Evolutionary conservation across 2,888 invertebrate species (phyloP), one percentile per base, ranked within the genome.

Genomic region (Napeogenes inachia): DNA sequence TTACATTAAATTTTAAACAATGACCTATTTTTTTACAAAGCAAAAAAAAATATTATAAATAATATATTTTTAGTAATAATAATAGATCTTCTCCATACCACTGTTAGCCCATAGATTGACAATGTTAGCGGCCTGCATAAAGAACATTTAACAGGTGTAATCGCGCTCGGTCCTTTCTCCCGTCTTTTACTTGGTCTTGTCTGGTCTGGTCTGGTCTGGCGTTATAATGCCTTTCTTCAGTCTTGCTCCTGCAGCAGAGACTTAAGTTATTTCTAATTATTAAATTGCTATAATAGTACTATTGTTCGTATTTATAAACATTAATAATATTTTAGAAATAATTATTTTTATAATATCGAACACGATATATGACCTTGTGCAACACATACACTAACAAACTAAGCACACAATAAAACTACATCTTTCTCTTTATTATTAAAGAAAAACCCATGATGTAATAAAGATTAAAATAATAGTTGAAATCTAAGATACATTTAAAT

Each of bases 91-190:
- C 59, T 66, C 66, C 59, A 66, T 33, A 13, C 21, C 13, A 46
- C 30, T 56, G 45, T 32, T 66, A 59, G 50, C 58, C 68, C 12
- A 54, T 8, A 65, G 71, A 85, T 83, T 85, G 87, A 87, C 87
- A 85, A 87, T 84, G 82, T 81, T 74, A 71, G 83, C 85, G 86
- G 87, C 80, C 75, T 77, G 70, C 74, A 79, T 79, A 87, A 87
- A 87, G 87, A 81, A 78, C 83, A 81, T 82, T 71, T 82, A 85
- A 89, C 88, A 89, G 87, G 88, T 87, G 88, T 87, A 84, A 80
- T 84, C 78, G 79, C 82, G 77, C 84, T 69, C 82, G 77, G 84
- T 69, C 68, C 68, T 70, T 71, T 72, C 68, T 70, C 65, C 67
- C 66, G 69, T 70, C 67, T 63, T 60, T 60, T 56, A 54, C 45